Evolutionary conservation across 2,113 vertebrate species (phyloP).

Genomic region (Microtus richardsoni): DNA sequence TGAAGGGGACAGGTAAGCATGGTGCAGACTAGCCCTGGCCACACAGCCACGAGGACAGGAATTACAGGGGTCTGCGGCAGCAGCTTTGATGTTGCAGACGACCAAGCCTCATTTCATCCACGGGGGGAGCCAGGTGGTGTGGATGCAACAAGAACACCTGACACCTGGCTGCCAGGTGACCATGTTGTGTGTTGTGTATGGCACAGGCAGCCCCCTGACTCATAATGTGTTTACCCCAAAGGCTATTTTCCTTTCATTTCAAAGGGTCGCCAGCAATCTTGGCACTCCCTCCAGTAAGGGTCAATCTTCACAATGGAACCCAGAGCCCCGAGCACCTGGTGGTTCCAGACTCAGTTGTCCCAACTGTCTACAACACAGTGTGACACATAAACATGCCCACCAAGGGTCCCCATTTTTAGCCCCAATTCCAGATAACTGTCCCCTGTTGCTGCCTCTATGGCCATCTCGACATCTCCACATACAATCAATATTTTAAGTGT

Average conservation of each 20-base stretch:
- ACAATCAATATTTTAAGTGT: conserved; percentile 78
- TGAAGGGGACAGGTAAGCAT: fast-evolving
- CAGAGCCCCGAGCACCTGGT: not conserved
- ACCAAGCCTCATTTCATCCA: fast-evolving
- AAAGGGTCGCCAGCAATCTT: not conserved
- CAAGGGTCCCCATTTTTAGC: not conserved
- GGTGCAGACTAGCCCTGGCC: fast-evolving
- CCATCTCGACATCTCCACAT: not conserved
- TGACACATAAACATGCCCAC: fast-evolving
- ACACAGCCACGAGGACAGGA: fast-evolving
- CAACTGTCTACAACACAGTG: not conserved
- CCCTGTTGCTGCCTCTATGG: not conserved
- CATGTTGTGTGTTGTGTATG: too few relatives aligned
- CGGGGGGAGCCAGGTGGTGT: fast-evolving
- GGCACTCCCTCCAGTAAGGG: not conserved
- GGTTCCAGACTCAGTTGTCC: fast-evolving
- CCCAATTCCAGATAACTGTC: not conserved
- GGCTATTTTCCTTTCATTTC: not conserved
- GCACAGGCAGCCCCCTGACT: fast-evolving
- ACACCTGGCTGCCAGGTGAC: not conserved
- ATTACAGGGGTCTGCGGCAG: fast-evolving
- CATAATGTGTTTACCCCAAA: too few relatives aligned
- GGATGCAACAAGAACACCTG: not conserved
- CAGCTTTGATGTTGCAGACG: fast-evolving
- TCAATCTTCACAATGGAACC: fast-evolving